Evolutionary conservation across 2,113 vertebrate genomes (phyloP), one percentile per base, ranked within the genome.

Genomic region (Lagopus leucura): DNA sequence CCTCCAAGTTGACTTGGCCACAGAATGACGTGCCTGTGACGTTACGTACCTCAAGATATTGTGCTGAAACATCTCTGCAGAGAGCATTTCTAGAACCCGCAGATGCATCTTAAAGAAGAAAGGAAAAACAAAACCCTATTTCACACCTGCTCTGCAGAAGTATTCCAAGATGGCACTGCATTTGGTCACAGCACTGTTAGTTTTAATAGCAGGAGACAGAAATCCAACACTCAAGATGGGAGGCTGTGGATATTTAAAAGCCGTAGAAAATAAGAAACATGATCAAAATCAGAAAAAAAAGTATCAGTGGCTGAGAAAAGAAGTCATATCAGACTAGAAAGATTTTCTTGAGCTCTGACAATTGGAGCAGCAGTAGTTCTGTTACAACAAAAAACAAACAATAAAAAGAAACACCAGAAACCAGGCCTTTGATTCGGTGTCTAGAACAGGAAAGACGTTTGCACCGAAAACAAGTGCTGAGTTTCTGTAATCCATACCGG

Each of bases 1-100:
- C 20, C 17, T 72, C 40, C 30, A 63, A 48, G 21, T 1, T 58
- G 60, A 20, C 22, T 58, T 52, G 43, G 61, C 54, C 22, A 40
- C 2, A 1, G 47, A 89, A 64, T 64, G 19, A 60, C 24, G 40
- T 60, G 15, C 38, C 70, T 76, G 30, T 58, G 36, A 45, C 17
- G 5, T 48, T 34, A 36, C 1, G 21, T 42, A 32, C 20, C 64
- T n/a, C 8, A 50, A 84, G 55, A 43, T 0, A 1, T 74, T 64
- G 66, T 22, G 13, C n/a, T 3, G 2, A 42, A 21, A 61, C 4
- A 65, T 80, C 38, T 66, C 74, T 84, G 50, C 27, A 75, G 71
- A 55, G 24, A 78, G 6, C 8, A 36, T 25, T 78, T 90, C 43
- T 30, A 71, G 42, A 92, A 87, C 63, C 2, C 14, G 3, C 18